Base-by-base conservation (phyloP, 2,888 invertebrate species). In the Herminia tarsipennalis region DNA sequence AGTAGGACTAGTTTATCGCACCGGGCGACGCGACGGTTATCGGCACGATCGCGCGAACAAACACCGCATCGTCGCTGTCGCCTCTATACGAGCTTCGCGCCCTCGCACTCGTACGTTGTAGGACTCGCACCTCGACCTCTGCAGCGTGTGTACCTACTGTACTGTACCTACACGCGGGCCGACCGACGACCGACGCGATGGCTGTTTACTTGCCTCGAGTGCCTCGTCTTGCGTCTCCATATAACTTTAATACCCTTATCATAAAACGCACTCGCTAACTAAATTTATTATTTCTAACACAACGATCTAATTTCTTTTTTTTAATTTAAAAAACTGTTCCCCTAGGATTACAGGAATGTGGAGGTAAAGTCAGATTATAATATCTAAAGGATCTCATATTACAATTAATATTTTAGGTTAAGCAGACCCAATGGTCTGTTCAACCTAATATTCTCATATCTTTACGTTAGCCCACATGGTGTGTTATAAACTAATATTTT, bases 1-100 rank as follows among this genome's bases (percentile, higher is more conserved):
- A 21, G 22, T 13, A n/a, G 12, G 12, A 54, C 9, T 51, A 53
- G 63, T 70, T 70, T 73, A 73, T 74, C 73, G 63, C 51, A 36
- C 57, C 60, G 66, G 65, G 58, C 52, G 65, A 47, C 58, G 61
- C 65, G 66, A 57, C 52, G 61, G 69, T 70, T 75, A 73, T 74
- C 74, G 62, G n/a, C 56, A 46, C 56, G 57, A 68, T 65, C 68
- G 56, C 69, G 55, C 59, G 61, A 69, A 64, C 68, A 75, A 73
- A 73, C 73, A 73, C 40, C 40, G 9, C 9, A 2, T n/a, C n/a
- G 45, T 56, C 59, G 64, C 66, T 48, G 60, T 50, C 30, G 45
- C 21, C 16, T 28, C 52, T 30, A 46, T 35, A 35, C 22, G 10
- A 36, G 36, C 47, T 28, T 41, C 35, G 36, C 21, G 27, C 41